Evolutionary conservation across 2,113 vertebrate genomes (phyloP).

Genomic region (Phalacrocorax brasilianus): DNA sequence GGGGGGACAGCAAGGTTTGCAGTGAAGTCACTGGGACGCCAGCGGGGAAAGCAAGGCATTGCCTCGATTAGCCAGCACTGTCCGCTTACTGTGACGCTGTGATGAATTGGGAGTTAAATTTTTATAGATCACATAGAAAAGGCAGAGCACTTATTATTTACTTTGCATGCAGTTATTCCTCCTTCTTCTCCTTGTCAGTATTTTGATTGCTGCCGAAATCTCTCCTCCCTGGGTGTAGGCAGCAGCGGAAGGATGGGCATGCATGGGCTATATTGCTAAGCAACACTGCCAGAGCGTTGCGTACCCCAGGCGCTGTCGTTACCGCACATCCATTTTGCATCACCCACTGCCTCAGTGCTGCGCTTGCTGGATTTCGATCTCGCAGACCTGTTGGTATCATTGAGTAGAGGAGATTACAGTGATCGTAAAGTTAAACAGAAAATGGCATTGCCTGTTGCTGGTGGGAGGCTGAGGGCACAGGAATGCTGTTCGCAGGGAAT

Average conservation of each 20-base stretch:
- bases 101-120: background rate
- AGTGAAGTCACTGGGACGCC: background rate
- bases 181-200: background rate
- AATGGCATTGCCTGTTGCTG: background rate
- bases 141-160: background rate
- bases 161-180: background rate
- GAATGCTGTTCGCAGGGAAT: background rate
- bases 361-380: background rate
- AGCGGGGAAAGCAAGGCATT: background rate
- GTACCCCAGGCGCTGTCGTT: background rate
- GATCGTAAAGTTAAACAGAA: background rate
- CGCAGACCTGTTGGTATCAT: background rate
- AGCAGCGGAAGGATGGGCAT: background rate
- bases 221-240: background rate
- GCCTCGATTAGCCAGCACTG: background rate
- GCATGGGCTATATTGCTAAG: background rate
- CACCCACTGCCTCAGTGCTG: background rate
- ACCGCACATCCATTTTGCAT: background rate
- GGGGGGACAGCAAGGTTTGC: background rate
- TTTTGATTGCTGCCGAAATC: background rate
- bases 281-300: background rate
- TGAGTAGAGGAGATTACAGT: background rate
- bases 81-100: accelerated
- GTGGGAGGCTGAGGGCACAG: background rate
- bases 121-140: background rate